Conservation (phyloP, 2,113 vertebrate genomes). For the Miniopterus natalensis region DNA sequence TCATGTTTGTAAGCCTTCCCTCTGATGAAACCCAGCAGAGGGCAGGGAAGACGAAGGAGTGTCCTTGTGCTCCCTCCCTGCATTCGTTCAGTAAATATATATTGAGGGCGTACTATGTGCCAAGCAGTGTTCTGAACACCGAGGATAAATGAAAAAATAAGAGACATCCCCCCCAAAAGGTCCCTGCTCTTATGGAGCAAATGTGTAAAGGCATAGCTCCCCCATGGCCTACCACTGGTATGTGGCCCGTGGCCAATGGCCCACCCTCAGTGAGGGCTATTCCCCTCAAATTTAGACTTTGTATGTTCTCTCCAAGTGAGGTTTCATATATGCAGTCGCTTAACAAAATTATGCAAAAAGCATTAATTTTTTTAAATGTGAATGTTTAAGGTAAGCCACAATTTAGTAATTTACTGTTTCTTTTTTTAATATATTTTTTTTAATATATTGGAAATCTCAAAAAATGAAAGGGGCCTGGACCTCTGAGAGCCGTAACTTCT, state of each 20-base stretch:
- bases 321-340: neutral
- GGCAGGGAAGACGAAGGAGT: neutral
- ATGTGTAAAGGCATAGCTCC: neutral
- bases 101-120: neutral
- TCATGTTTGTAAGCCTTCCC: too few species aligned
- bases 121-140: neutral
- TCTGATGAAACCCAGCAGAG: neutral
- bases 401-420: neutral
- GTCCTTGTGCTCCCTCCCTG: fast-evolving
- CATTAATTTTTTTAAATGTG: neutral
- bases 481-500: neutral
- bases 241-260: neutral
- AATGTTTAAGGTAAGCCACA: neutral
- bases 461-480: neutral
- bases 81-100: neutral
- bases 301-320: neutral
- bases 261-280: neutral
- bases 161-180: neutral
- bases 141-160: neutral
- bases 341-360: neutral
- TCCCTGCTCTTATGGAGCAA: neutral
- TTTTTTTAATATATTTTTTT: neutral
- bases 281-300: neutral
- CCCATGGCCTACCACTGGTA: fast-evolving
- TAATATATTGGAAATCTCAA: neutral